These are phyloP conservation scores for Caenorhabditis zanzibari DNA, from an alignment of 2,888 invertebrate species.

Conservation along the genomic window DNA sequence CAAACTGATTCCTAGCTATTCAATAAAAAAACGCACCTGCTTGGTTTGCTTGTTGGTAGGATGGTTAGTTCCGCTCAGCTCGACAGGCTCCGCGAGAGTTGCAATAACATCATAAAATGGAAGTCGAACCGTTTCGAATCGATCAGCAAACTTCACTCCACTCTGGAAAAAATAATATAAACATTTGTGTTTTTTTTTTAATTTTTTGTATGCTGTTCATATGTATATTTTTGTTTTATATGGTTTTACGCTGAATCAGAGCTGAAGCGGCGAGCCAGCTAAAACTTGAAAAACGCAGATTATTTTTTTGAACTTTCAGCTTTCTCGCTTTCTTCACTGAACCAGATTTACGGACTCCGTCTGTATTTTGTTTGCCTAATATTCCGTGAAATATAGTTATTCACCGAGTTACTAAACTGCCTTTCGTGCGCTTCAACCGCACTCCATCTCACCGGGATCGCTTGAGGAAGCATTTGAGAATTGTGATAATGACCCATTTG, in stretches of 20 bases:
- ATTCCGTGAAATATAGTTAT: not conserved
- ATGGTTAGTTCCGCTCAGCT: slow-evolving; percentile 52
- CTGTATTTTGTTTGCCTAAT: no score
- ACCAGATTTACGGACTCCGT: no score
- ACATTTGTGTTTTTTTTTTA: no score
- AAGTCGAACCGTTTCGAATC: slow-evolving; percentile 52
- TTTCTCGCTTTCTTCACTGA: no score
- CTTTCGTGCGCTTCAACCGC: slow-evolving; percentile 2
- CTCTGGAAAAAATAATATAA: slow-evolving; percentile 12
- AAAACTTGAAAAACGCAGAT: no score
- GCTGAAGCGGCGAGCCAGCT: no score
- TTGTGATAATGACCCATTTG: slow-evolving; percentile 6
- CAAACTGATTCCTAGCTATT: not conserved
- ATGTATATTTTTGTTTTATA: no score
- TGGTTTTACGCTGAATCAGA: no score
- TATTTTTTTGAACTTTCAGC: no score
- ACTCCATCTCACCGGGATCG: slow-evolving; percentile 22
- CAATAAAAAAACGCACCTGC: not conserved
- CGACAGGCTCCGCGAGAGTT: slow-evolving; percentile 67
- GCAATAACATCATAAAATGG: slow-evolving; percentile 74
- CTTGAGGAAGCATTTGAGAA: not conserved
- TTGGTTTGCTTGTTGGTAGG: slow-evolving; percentile 17
- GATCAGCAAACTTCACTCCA: not conserved
- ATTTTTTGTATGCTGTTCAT: no score
- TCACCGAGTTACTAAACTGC: slow-evolving; percentile 4